phyloP scores from a whole-genome alignment of 2,113 vertebrate genomes.

The Clarias macrocephalus region DNA sequence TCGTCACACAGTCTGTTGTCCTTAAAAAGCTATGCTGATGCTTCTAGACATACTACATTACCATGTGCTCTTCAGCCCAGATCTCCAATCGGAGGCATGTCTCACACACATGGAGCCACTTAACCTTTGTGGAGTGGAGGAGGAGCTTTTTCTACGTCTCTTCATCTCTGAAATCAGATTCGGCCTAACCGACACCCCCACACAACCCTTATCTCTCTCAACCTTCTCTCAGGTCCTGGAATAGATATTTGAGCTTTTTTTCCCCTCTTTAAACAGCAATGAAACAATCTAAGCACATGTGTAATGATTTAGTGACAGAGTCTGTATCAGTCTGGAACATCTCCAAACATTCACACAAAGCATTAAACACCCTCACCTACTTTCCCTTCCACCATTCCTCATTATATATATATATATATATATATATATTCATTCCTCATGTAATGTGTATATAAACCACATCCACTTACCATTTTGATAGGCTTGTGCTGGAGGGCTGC shows the following conservation, averaged over 20 bases:
- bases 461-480: constrained; percentile 81
- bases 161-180: not conserved
- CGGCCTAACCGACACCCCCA: not conserved
- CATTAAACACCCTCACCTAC: constrained; percentile 37
- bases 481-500: constrained; percentile 82
- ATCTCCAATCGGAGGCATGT: not conserved
- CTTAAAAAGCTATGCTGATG: not conserved
- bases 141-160: not conserved
- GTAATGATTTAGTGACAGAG: not conserved
- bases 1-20: not conserved
- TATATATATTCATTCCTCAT: not conserved
- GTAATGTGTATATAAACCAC: not conserved
- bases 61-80: not conserved
- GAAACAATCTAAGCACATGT: not conserved
- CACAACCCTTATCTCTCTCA: not conserved
- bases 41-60: not conserved
- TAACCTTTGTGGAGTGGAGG: not conserved
- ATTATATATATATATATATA: not conserved
- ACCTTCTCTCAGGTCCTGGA: not conserved
- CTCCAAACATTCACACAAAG: not conserved
- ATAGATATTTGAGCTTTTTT: not conserved
- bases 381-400: not conserved
- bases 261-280: no score
- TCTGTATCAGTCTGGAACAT: not conserved
- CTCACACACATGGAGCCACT: not conserved